Conservation (phyloP, 2,888 invertebrate species). For the Euzetes globulus region DNA sequence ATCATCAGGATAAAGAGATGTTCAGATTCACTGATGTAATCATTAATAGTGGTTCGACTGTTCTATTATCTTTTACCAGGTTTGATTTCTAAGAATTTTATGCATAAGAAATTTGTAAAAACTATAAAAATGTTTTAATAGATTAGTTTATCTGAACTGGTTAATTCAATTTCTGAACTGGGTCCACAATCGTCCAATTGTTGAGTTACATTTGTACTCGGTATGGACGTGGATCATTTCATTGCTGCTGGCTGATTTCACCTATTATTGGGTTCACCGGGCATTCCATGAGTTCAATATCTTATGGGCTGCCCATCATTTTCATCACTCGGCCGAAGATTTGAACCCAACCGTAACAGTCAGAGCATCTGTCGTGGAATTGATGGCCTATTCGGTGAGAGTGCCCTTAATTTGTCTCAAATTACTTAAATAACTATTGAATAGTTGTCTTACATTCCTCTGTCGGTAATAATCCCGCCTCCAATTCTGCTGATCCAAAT, state of each 20-base stretch:
- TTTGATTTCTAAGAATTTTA: no score
- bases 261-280: background rate
- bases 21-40: no score
- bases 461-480: slow-evolving; percentile 72
- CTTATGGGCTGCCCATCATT: slow-evolving; percentile 81
- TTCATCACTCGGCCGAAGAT: slow-evolving; percentile 82
- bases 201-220: background rate
- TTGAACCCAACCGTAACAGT: slow-evolving; percentile 77
- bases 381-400: slow-evolving; percentile 70
- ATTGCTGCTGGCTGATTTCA: background rate
- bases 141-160: no score
- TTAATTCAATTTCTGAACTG: no score
- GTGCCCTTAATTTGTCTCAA: no score
- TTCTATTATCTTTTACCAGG: no score
- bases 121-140: no score
- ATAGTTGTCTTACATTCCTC: slow-evolving; percentile 46
- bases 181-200: background rate
- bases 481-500: slow-evolving; percentile 78
- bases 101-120: no score
- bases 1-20: no score
- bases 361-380: slow-evolving; percentile 69
- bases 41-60: no score
- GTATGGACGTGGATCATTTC: background rate
- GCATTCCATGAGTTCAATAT: slow-evolving; percentile 58
- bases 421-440: no score